Conservation (phyloP, 2,113 vertebrate genomes). For the Oreotrochilus melanogaster region DNA sequence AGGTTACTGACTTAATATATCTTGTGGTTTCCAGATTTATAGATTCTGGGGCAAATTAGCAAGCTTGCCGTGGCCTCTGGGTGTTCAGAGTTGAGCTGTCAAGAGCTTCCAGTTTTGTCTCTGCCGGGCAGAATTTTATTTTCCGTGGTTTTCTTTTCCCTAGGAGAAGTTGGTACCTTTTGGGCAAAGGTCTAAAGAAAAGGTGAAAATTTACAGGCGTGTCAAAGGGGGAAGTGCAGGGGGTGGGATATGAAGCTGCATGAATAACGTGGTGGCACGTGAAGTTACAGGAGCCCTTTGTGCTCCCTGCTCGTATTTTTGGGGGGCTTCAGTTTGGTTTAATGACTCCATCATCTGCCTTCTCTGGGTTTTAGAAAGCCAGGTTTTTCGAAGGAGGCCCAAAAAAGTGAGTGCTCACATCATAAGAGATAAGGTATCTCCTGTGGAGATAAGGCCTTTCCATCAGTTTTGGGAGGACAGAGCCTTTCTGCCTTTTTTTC, state of each 20-base stretch:
- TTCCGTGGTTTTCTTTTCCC: neutral
- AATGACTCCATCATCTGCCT: fast-evolving
- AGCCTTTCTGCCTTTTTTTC: neutral
- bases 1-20: neutral
- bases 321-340: neutral
- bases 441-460: neutral
- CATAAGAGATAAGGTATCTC: neutral
- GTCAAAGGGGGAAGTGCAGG: neutral
- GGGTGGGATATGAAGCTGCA: neutral
- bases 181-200: neutral
- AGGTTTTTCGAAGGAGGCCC: neutral
- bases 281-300: neutral
- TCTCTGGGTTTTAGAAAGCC: neutral
- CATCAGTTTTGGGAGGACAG: neutral
- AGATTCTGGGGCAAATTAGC: neutral
- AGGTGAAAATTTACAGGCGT: neutral
- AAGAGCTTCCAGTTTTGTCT: neutral
- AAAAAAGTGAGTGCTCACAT: neutral
- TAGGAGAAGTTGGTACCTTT: neutral
- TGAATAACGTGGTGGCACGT: neutral
- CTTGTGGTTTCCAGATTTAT: neutral
- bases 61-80: fast-evolving
- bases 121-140: neutral
- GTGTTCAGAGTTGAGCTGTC: neutral
- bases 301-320: neutral